Evolutionary conservation across 1,140 invertebrate species (phyloP).

Genomic region (Radopholus similis): DNA sequence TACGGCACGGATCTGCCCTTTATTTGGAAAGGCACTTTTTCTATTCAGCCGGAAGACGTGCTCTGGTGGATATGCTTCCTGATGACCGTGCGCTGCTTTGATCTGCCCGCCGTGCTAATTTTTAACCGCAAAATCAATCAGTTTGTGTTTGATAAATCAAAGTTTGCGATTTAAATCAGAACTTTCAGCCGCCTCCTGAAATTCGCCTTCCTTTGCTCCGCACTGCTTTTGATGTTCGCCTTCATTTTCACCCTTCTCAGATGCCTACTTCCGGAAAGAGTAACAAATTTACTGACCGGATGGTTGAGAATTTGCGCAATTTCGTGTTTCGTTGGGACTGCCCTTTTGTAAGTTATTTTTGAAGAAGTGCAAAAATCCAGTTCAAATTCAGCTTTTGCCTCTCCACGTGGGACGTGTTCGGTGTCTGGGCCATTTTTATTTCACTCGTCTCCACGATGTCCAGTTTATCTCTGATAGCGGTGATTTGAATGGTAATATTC

Average conservation of each 20-base stretch:
- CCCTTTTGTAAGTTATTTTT: background rate
- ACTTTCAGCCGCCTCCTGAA: background rate
- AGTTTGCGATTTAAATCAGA: constrained; percentile 5
- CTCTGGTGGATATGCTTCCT: constrained; percentile 26
- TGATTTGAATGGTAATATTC: constrained; percentile 21
- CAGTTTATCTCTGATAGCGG: constrained; percentile 28
- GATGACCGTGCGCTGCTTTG: constrained; percentile 24
- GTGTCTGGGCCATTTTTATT: constrained; percentile 34
- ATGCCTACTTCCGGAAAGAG: background rate
- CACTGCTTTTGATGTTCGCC: background rate
- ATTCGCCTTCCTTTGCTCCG: background rate
- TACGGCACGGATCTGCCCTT: too few relatives aligned
- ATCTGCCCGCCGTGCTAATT: constrained; percentile 27
- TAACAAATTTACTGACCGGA: background rate
- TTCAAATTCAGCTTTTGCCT: constrained; percentile 27
- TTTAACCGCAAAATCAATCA: constrained; percentile 23
- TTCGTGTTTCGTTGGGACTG: background rate
- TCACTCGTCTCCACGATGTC: constrained; percentile 29
- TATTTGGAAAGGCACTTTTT: too few relatives aligned
- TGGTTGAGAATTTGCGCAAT: background rate
- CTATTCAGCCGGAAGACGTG: constrained; percentile 30
- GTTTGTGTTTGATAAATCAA: constrained; percentile 12
- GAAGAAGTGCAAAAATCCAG: background rate
- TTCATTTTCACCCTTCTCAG: background rate
- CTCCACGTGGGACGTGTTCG: constrained; percentile 31